Conservation (phyloP, 2,888 invertebrate species). For the Diplolepis rosae region DNA sequence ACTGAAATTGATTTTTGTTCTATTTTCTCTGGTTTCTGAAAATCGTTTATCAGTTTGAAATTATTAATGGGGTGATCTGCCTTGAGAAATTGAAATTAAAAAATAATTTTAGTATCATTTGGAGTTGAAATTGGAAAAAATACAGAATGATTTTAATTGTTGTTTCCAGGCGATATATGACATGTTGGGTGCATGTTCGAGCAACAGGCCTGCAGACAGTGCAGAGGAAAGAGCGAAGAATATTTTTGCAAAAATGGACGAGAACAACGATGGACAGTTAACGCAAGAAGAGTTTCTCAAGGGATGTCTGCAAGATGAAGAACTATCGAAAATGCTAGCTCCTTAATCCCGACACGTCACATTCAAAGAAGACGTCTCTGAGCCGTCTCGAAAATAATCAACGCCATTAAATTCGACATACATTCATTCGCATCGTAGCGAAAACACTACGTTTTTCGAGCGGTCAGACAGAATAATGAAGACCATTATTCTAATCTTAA, state of each 20-base stretch:
- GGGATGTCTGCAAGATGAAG: conserved; percentile 97
- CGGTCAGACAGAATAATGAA: conserved; percentile 21
- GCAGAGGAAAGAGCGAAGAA: conserved; percentile 98
- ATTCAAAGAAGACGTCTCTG: conserved; percentile 35
- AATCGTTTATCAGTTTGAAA: too few relatives aligned
- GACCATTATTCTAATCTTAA: not conserved
- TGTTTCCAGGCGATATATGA: conserved; percentile 94
- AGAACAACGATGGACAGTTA: conserved; percentile 98
- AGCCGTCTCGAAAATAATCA: conserved; percentile 21
- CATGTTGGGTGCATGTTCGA: conserved; percentile 98
- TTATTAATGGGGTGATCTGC: too few relatives aligned
- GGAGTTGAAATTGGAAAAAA: too few relatives aligned
- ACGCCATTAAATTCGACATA: conserved; percentile 4
- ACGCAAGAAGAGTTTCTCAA: conserved; percentile 98
- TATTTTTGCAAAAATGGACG: conserved; percentile 99
- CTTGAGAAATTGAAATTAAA: too few relatives aligned
- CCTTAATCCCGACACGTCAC: conserved; percentile 80
- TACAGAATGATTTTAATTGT: not conserved
- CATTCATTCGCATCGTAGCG: conserved; percentile 5
- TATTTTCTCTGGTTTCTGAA: too few relatives aligned
- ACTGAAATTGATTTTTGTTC: too few relatives aligned
- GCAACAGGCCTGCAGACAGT: conserved; percentile 94
- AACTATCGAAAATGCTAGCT: conserved; percentile 94
- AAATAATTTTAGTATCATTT: too few relatives aligned
- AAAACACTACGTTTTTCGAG: not conserved